phyloP scores from a whole-genome alignment of 2,888 invertebrate genomes.

The Suillia variegata region DNA sequence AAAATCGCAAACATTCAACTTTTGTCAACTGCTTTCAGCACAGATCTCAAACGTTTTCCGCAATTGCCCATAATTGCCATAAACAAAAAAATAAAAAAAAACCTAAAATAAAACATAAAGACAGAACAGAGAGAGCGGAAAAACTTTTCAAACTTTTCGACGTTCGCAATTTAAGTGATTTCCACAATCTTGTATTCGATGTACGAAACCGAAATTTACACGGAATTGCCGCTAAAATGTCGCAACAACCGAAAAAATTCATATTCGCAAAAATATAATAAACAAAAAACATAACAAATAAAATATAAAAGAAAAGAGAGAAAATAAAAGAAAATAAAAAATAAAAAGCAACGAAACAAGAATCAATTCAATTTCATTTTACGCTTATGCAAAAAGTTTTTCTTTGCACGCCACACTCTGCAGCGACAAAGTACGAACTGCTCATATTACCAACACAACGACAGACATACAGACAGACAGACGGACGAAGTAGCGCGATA shows the following conservation, averaged over 20 bases:
- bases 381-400: slow-evolving; percentile 48
- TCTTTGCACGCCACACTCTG: slow-evolving; percentile 35
- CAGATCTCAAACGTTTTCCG: background rate
- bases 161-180: background rate
- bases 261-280: background rate
- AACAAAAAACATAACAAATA: too few relatives aligned
- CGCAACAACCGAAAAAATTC: background rate
- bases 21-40: background rate
- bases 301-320: background rate
- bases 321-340: too few relatives aligned
- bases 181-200: slow-evolving; percentile 1
- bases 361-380: slow-evolving; percentile 48
- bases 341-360: slow-evolving; percentile 26
- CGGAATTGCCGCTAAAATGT: background rate
- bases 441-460: too few relatives aligned
- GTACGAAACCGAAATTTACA: background rate
- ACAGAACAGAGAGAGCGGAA: background rate
- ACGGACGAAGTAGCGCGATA: slow-evolving; percentile 20
- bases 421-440: slow-evolving; percentile 5
- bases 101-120: background rate
- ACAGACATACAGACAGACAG: too few relatives aligned
- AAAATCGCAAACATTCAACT: too few relatives aligned
- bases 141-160: background rate
- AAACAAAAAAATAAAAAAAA: background rate
- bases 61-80: background rate